Evolutionary conservation across 2,113 vertebrate species (phyloP).

Genomic region (Scophthalmus maximus): DNA sequence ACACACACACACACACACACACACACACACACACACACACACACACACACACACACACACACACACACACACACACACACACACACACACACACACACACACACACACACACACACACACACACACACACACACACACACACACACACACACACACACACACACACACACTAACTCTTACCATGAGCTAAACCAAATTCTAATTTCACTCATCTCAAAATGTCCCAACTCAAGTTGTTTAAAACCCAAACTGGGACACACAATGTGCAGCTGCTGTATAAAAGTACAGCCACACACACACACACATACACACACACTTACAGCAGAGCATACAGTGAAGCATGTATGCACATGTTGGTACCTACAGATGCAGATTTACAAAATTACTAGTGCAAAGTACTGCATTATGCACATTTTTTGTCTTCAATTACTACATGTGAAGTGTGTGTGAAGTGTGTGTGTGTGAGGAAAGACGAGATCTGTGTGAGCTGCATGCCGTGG

Average conservation of each 20-base stretch:
- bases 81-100: slow-evolving; percentile 1
- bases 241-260: no score
- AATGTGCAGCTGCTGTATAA: no score
- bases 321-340: slow-evolving; percentile 2
- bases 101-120: background rate
- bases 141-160: background rate
- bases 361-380: slow-evolving; percentile 11
- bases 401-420: background rate
- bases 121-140: no score
- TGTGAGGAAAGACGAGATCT: no score
- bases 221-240: no score
- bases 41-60: no score
- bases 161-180: background rate
- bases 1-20: slow-evolving; percentile 6
- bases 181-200: no score
- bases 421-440: slow-evolving; percentile 10
- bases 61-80: background rate
- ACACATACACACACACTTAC: slow-evolving; percentile 2
- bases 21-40: no score
- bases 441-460: background rate
- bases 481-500: background rate
- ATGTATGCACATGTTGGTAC: background rate
- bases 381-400: background rate
- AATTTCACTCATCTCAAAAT: background rate
- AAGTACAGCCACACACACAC: no score